Evolutionary conservation across 2,113 vertebrate genomes (phyloP), one percentile per base, ranked within the genome.

Genomic region (Arvicanthis niloticus): DNA sequence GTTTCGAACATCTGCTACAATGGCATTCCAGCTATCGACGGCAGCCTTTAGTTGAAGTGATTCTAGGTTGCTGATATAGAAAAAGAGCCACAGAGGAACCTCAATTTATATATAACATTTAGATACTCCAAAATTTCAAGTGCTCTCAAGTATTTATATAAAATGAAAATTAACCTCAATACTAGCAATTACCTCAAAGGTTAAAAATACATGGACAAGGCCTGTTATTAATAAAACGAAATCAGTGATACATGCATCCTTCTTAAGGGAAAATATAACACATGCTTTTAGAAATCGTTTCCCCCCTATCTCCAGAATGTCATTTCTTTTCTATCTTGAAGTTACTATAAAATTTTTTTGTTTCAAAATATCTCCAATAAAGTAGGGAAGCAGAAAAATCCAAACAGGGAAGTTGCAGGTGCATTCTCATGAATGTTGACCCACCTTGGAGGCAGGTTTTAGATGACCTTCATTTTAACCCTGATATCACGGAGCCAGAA

Each of bases 11-110:
- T 98, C 98, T 3, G 96, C 85, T 88, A 98, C 97, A 86, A 98
- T 98, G 87, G 97, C 92, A 96, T 97, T 97, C 98, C 98, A 98
- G 94, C 97, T 97, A 67, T 98, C 98, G 68, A 98, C 97, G 0
- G 97, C 96, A 91, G 98, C 97, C 88, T 97, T 98, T 94, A 98
- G 94, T 4, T 96, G 97, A 93, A 96, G 97, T n/a, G 98, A 98
- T 56, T 98, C 97, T 68, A 96, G 75, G 68, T 98, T 97, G 73
- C 98, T 98, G 51, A 37, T 78, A 16, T 56, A 87, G 91, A 93
- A 89, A 96, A 85, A 70, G 51, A 96, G 70, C 97, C 48, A 97
- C 12, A 96, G 77, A 91, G 29, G 67, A 92, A 97, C 11, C 37
- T 85, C 51, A 91, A 10, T 81, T 93, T 96, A 90, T 37, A 95